Evolutionary conservation across 2,888 invertebrate genomes (phyloP), one percentile per base, ranked within the genome.

Genomic region (Cerceris ruficornis): DNA sequence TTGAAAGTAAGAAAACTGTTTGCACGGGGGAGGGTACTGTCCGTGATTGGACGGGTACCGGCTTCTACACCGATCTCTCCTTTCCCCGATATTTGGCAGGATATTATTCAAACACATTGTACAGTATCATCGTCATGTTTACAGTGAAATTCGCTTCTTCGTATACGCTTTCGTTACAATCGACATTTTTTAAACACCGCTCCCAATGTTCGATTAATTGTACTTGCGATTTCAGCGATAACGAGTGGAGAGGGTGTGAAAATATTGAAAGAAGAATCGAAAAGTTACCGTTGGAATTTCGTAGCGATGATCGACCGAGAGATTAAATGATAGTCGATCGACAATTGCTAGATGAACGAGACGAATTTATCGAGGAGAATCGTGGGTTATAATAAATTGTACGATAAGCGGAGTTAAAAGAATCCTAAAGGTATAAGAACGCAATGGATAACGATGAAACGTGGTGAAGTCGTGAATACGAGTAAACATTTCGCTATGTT

Each of bases 1-100:
- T 46, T 17, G 46, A 49, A 39, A 17, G 50, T 28, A 50, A 42
- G 42, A 8, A 42, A 59, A 59, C 13, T 59, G 14, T 59, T 49
- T 62, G 50, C 39, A 62, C 62, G n/a, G 39, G 39, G 13, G 50
- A 28, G 13, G 39, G 13, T 50, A 49, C 46, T 42, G 50, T 49
- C 50, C n/a, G 17, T n/a, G 15, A 49, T 49, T 49, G 39, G 9
- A 17, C 17, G 6, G 11, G 13, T 11, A 46, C 17, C 17, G 15
- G 17, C 1, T 55, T 55, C 17, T 13, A 8, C 9, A 46, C 46
- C 2, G 46, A 46, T 46, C 5, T 28, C 28, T 28, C 28, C 28
- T 4, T 28, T 28, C 4, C 28, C 4, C 28, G 28, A 28, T 28
- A 28, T 28, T 28, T 28, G 28, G 28, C 2, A 28, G 28, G 28